Evolutionary conservation across 2,797 vertebrate species (phyloP).

Genomic region (Loris lydekkerianus): DNA sequence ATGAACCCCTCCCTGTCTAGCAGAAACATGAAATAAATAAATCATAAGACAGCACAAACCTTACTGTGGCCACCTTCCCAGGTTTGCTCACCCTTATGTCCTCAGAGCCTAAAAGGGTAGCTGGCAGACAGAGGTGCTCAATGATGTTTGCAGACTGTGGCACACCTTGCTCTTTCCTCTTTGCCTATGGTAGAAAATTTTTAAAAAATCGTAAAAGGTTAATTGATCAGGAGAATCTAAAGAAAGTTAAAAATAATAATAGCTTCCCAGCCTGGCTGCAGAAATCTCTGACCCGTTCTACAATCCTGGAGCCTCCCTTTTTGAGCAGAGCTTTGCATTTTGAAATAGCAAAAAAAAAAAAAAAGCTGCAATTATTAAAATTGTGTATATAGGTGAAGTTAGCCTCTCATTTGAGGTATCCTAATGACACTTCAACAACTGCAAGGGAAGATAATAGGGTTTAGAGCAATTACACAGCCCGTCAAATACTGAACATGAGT

Average conservation of each 20-base stretch:
- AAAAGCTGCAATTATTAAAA: conserved; percentile 68
- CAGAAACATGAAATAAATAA: neutral
- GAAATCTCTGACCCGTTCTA: neutral
- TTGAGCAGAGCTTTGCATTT: conserved; percentile 12
- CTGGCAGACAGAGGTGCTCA: neutral
- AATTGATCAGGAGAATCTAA: conserved; percentile 8
- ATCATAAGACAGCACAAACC: accelerated
- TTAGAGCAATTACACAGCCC: conserved; percentile 69
- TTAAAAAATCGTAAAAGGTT: neutral
- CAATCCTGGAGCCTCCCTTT: neutral
- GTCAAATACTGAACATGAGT: neutral
- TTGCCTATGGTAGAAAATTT: neutral
- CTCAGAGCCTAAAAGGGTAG: neutral
- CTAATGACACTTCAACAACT: conserved; percentile 77
- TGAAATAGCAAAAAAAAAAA: neutral
- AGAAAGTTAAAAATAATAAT: neutral
- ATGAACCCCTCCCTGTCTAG: neutral
- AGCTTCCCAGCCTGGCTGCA: neutral
- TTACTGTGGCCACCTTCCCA: neutral
- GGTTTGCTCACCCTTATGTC: accelerated
- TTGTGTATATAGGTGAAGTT: conserved; percentile 71
- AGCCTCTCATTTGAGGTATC: conserved; percentile 77
- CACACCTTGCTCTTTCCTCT: neutral
- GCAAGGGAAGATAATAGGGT: conserved; percentile 77
- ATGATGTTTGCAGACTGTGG: too few relatives aligned